Conservation (phyloP, 2,888 invertebrate species). For the Platerodrilus igneus region DNA sequence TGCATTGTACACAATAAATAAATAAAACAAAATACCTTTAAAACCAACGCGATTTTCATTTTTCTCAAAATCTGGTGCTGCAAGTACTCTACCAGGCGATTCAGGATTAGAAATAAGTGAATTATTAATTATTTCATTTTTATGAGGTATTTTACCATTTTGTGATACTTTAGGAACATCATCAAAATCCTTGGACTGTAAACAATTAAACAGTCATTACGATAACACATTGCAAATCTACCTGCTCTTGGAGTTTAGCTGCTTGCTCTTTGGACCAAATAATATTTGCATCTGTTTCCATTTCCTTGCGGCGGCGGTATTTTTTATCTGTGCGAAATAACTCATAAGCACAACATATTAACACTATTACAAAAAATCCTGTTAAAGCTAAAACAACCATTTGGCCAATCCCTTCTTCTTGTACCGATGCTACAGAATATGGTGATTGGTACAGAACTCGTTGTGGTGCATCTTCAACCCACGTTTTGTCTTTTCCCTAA, state of each 20-base stretch:
- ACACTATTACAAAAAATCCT: conserved; percentile 67
- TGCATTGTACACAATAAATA: too few relatives aligned
- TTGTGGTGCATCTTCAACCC: conserved; percentile 81
- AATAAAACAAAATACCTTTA: conserved; percentile 48
- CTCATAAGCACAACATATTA: conserved; percentile 65
- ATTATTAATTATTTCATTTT: conserved; percentile 31
- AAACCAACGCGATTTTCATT: conserved; percentile 52
- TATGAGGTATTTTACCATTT: conserved; percentile 42
- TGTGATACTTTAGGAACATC: conserved; percentile 27
- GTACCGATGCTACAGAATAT: conserved; percentile 67
- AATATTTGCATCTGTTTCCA: conserved; percentile 72
- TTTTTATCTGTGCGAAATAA: conserved; percentile 72
- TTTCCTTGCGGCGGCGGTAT: conserved; percentile 66
- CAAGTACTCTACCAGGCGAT: conserved; percentile 41
- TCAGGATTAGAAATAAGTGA: conserved; percentile 6
- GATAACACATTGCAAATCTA: conserved; percentile 4
- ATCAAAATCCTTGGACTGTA: conserved; percentile 19
- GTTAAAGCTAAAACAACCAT: conserved; percentile 76
- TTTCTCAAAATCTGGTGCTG: conserved; percentile 34
- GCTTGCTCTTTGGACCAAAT: conserved; percentile 71
- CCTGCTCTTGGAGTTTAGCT: conserved; percentile 47
- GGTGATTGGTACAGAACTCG: conserved; percentile 70
- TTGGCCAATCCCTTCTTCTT: conserved; percentile 73
- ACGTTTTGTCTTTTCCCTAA: conserved; percentile 71
- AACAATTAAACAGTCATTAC: conserved; percentile 1